These are phyloP conservation scores for Eublepharis macularius DNA, from an alignment of 2,113 vertebrate genomes.

Conservation along the genomic window DNA sequence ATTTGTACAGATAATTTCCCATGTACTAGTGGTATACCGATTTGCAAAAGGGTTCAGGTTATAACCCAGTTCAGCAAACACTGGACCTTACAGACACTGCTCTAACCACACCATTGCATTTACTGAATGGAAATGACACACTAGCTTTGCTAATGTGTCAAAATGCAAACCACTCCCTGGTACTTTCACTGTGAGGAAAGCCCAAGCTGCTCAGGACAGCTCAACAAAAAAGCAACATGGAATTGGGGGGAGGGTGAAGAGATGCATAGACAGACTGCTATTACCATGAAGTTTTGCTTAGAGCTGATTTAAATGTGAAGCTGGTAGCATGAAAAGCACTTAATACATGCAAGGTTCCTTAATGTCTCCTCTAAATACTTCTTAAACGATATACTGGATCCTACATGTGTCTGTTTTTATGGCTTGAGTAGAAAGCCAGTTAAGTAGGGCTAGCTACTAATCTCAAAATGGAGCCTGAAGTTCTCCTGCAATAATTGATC, in stretches of 20 bases:
- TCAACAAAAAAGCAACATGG: no score
- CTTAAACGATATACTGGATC: not conserved
- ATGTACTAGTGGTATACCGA: not conserved
- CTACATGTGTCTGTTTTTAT: no score
- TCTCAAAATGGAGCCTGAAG: no score
- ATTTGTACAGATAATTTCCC: not conserved
- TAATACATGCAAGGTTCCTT: not conserved
- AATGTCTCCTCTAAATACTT: not conserved
- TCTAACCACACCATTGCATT: not conserved
- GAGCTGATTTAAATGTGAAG: no score
- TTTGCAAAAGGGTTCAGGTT: not conserved
- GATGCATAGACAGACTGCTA: constrained; percentile 41
- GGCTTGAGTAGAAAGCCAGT: no score
- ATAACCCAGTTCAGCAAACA: not conserved
- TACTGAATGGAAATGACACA: not conserved
- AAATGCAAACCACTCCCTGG: not conserved
- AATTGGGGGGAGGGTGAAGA: no score
- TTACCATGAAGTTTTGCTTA: constrained; percentile 56
- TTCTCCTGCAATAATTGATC: no score
- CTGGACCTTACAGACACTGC: not conserved
- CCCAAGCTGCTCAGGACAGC: not conserved
- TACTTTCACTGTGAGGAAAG: not conserved
- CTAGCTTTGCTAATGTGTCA: not conserved
- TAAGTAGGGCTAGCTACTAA: no score
- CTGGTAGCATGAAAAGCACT: no score